Evolutionary conservation across 1,140 invertebrate genomes (phyloP).

Genomic region (Diploscapter pachys): DNA sequence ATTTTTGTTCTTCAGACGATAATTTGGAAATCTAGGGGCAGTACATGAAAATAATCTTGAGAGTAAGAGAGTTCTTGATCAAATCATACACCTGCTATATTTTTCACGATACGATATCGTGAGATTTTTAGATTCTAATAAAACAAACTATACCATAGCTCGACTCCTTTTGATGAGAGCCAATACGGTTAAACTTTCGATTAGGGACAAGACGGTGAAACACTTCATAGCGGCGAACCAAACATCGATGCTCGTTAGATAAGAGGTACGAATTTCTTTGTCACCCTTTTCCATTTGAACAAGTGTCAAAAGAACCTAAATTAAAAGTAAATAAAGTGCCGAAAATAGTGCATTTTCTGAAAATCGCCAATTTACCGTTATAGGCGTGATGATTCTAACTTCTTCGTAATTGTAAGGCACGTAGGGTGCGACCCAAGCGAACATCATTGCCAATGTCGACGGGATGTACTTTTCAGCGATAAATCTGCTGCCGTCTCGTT

Average conservation of each 20-base stretch:
- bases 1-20: slow-evolving; percentile 10
- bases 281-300: slow-evolving; percentile 59
- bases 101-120: neutral
- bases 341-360: slow-evolving; percentile 4
- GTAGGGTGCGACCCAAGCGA: slow-evolving; percentile 58
- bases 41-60: neutral
- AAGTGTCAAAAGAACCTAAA: slow-evolving; percentile 50
- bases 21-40: neutral
- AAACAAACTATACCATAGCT: slow-evolving; percentile 45
- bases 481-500: slow-evolving; percentile 52
- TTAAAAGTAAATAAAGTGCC: neutral
- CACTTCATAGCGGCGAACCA: slow-evolving; percentile 57
- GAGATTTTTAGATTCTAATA: slow-evolving; percentile 6
- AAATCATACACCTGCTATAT: neutral
- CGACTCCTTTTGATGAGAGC: slow-evolving; percentile 54
- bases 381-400: slow-evolving; percentile 56
- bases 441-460: slow-evolving; percentile 48
- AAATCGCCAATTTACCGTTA: slow-evolving; percentile 42
- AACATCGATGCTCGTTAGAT: slow-evolving; percentile 54
- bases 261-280: slow-evolving; percentile 49
- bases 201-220: slow-evolving; percentile 51
- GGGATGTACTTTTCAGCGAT: slow-evolving; percentile 57
- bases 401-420: slow-evolving; percentile 58
- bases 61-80: neutral
- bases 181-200: slow-evolving; percentile 50